These are phyloP conservation scores for Morinoia aosen DNA, from an alignment of 2,888 invertebrate genomes.

Conservation along the genomic window DNA sequence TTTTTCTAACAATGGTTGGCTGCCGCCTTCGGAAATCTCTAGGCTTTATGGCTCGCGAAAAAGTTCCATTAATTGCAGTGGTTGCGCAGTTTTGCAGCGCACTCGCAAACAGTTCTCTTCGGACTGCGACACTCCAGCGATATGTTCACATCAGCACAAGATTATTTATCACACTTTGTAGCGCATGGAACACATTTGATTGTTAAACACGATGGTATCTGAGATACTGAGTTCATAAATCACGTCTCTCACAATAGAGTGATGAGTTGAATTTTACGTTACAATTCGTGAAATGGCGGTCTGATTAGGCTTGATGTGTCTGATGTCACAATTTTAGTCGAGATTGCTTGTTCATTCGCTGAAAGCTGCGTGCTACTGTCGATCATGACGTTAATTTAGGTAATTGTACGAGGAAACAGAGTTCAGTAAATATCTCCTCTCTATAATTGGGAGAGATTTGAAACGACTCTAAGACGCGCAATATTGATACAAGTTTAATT, in stretches of 20 bases:
- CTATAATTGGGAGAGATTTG: no score
- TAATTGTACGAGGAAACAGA: no score
- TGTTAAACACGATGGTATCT: neutral
- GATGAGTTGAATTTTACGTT: no score
- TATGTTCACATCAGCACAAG: neutral
- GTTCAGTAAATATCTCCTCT: no score
- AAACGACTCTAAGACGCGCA: no score
- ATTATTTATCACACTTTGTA: neutral
- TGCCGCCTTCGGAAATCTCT: neutral
- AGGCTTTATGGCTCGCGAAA: neutral
- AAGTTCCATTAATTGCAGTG: neutral
- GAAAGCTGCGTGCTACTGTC: no score
- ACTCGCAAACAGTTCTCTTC: neutral
- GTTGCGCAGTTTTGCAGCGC: neutral
- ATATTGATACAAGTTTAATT: no score
- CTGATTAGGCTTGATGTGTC: no score
- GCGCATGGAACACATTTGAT: neutral
- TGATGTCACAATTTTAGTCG: no score
- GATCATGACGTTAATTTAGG: no score
- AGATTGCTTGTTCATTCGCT: no score
- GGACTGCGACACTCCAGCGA: neutral
- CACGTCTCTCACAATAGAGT: neutral
- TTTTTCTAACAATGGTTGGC: neutral
- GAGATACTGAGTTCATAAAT: neutral
- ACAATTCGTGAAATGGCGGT: no score